These are phyloP conservation scores for Leptarthrus brevirostris DNA, from an alignment of 2,888 invertebrate species.

Conservation along the genomic window DNA sequence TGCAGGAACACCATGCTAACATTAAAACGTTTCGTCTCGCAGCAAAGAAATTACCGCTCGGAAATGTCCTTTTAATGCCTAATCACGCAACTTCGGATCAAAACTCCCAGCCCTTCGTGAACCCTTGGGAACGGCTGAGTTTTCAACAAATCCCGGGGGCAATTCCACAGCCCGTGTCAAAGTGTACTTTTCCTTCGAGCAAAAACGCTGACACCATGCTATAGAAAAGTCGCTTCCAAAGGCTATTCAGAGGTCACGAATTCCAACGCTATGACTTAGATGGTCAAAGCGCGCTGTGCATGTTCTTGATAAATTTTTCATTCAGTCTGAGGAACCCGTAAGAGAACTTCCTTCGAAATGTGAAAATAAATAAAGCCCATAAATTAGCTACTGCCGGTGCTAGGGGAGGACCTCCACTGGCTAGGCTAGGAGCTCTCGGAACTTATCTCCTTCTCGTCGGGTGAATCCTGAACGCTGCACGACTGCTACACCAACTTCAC, in stretches of 20 bases:
- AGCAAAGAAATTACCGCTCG: conserved; percentile 52
- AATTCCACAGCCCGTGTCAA: neutral
- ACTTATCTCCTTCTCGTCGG: conserved; percentile 25
- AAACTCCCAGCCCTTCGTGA: neutral
- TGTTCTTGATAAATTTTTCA: conserved; percentile 33
- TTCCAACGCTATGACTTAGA: conserved; percentile 4
- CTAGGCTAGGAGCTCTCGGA: neutral
- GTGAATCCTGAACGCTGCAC: conserved; percentile 15
- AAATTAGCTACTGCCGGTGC: conserved; percentile 18
- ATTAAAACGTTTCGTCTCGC: conserved; percentile 25
- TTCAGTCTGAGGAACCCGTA: conserved; percentile 9
- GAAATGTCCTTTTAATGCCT: conserved; percentile 55
- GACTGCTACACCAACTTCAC: neutral
- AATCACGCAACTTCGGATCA: conserved; percentile 52
- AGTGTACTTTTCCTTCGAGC: neutral
- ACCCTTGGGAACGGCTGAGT: neutral
- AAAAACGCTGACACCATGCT: neutral
- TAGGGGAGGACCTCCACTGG: neutral
- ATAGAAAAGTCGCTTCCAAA: too few species aligned
- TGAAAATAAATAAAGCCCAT: conserved; percentile 46
- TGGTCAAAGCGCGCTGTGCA: conserved; percentile 23
- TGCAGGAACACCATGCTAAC: neutral
- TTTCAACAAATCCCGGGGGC: conserved; percentile 17
- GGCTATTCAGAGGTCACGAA: conserved; percentile 1
- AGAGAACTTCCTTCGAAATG: conserved; percentile 44